Base-by-base conservation (phyloP, 2,888 invertebrate genomes). In the Caenorhabditis doughertyi region DNA sequence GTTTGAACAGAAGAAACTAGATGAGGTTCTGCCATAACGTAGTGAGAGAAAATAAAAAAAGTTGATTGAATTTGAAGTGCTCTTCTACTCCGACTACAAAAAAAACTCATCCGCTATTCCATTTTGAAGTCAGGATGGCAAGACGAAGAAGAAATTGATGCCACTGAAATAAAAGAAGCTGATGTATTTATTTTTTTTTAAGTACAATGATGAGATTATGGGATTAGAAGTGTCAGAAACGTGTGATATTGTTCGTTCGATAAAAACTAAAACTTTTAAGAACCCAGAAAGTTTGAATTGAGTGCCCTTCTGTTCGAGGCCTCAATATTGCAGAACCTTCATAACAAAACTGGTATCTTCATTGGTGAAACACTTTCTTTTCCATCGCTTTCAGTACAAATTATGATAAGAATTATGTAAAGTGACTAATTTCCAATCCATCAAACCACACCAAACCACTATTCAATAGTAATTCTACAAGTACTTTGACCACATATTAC, bases 41-140 rank as follows among this genome's bases (percentile, higher is more conserved):
- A 47, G 29, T 65, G 70, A 56, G 56, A 47, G 70, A 56, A 70
- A 70, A 70, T 56, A 44, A 25, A 62, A 71, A 71, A 60, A 58
- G 71, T 60, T 58, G 58, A 71, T 71, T 71, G 71, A 55, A 58
- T 71, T 71, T 71, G 71, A 71, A 71, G 71, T 71, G 71, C 65
- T 65, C 65, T 65, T 49, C 49, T 18, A 51, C 35, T 47, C 21
- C 56, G 60, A 71, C 58, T 32, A 49, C 56, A 32, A 56, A 55
- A n/a, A n/a, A 44, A 60, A 35, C 71, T 58, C 58, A 58, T 71
- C 71, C 60, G 18, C 49, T 55, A 55, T 58, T 71, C 71, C n/a
- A 42, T 21, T n/a, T n/a, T n/a, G n/a, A n/a, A n/a, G n/a, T n/a
- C n/a, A n/a, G n/a, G n/a, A n/a, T n/a, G 25, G 44, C 8, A 53